Evolutionary conservation across 2,888 invertebrate species (phyloP).

Genomic region (Pterostichus madidus): DNA sequence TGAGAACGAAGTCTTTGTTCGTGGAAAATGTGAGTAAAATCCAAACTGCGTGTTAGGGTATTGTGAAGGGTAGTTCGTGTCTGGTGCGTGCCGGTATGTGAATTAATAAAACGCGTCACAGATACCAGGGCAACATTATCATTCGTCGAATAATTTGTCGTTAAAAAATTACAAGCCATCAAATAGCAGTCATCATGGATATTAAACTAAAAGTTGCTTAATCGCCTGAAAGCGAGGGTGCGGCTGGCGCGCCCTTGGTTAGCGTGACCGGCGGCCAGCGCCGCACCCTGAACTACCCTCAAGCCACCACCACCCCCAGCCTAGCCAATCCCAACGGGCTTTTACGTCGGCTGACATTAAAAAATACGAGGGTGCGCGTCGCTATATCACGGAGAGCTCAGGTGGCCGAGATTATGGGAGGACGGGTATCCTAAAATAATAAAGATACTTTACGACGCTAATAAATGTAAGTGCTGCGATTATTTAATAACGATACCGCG

Average conservation of each 20-base stretch:
- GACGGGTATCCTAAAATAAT: constrained; percentile 48
- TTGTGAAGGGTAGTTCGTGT: not conserved
- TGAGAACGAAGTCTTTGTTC: not conserved
- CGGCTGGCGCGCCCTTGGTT: constrained; percentile 48
- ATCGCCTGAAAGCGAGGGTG: constrained; percentile 59
- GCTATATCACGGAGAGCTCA: constrained; percentile 59
- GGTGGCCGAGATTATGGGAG: constrained; percentile 46
- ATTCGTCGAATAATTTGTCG: constrained; percentile 43
- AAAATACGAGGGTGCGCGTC: constrained; percentile 55
- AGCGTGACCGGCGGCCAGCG: constrained; percentile 37
- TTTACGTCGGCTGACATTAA: constrained; percentile 55
- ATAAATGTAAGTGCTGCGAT: constrained; percentile 61
- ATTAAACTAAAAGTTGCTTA: constrained; percentile 47
- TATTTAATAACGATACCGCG: constrained; percentile 45
- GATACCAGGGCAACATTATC: not conserved
- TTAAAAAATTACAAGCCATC: constrained; percentile 48
- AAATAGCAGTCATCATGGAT: constrained; percentile 46
- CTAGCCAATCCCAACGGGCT: constrained; percentile 8
- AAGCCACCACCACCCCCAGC: constrained; percentile 23
- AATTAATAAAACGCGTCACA: constrained; percentile 4
- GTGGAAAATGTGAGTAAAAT: not conserved
- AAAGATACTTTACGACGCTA: constrained; percentile 56
- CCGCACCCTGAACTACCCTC: constrained; percentile 37
- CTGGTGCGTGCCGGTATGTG: not conserved
- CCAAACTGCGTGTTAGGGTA: not conserved